These are phyloP conservation scores for Lathamus discolor DNA, from an alignment of 2,113 vertebrate genomes.

Conservation along the genomic window DNA sequence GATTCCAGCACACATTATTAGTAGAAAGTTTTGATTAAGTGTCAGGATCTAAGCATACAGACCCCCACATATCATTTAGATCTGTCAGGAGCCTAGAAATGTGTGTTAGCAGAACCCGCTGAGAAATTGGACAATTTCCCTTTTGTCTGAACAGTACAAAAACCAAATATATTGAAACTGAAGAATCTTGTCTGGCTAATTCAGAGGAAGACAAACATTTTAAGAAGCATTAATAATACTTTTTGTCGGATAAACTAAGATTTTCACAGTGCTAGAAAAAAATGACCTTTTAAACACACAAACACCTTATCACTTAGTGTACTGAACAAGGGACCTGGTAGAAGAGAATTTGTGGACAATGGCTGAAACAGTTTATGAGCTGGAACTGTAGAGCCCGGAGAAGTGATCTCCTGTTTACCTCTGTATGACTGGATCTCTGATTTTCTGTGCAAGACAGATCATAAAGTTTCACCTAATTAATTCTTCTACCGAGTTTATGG, in stretches of 20 bases:
- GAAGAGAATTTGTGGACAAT: not conserved
- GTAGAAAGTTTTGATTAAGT: not conserved
- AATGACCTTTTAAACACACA: not conserved
- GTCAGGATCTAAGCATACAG: not conserved
- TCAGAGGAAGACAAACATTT: not conserved
- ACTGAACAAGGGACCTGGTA: not conserved
- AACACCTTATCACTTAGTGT: not conserved
- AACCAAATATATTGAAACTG: not conserved
- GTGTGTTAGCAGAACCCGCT: not conserved
- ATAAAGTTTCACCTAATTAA: not conserved
- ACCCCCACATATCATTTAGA: not conserved
- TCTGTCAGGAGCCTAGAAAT: not conserved
- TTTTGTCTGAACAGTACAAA: not conserved
- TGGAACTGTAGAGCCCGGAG: not conserved
- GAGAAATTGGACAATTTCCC: not conserved
- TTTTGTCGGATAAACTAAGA: not conserved
- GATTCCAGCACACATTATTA: not conserved
- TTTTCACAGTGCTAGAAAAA: not conserved
- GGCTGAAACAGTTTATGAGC: not conserved
- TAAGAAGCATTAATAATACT: not conserved
- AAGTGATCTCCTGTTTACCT: not conserved
- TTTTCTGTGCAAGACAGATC: not conserved
- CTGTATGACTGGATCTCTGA: not conserved
- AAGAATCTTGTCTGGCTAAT: not conserved
- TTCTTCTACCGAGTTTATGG: not conserved